These are phyloP conservation scores for Hypomesus transpacificus DNA, from an alignment of 2,113 vertebrate genomes.

Conservation along the genomic window DNA sequence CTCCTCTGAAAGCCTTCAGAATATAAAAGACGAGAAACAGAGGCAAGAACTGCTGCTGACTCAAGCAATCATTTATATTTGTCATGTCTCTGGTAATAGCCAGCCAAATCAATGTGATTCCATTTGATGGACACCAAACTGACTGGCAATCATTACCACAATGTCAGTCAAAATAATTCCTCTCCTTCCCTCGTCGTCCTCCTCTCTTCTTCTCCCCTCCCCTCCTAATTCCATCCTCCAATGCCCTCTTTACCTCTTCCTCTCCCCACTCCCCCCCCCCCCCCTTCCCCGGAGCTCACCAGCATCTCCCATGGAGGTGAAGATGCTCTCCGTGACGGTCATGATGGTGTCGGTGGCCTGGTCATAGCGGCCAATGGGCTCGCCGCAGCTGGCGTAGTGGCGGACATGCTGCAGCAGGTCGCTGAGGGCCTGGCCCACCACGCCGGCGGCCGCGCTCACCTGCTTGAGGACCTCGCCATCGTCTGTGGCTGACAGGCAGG, in stretches of 20 bases:
- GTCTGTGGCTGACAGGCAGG: constrained; percentile 87
- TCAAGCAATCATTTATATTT: neutral
- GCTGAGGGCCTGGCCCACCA: constrained; percentile 91
- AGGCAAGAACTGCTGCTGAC: neutral
- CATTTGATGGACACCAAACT: constrained; percentile 6
- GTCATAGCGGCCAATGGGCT: constrained; percentile 97
- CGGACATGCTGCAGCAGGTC: constrained; percentile 96
- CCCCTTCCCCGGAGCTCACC: constrained; percentile 75
- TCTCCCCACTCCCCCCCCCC: neutral
- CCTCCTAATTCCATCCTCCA: neutral
- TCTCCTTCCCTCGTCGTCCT: neutral
- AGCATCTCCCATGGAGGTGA: constrained; percentile 98
- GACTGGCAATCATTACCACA: neutral
- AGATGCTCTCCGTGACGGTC: constrained; percentile 98
- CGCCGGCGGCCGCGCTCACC: constrained; percentile 82
- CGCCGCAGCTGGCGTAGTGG: constrained; percentile 92
- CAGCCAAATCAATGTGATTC: neutral
- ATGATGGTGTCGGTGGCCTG: constrained; percentile 99
- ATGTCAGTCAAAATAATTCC: neutral
- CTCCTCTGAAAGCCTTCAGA: constrained; percentile 5
- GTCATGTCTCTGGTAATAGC: neutral
- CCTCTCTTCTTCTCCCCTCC: neutral
- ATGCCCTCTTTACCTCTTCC: neutral
- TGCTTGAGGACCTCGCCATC: constrained; percentile 90
- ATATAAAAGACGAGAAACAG: constrained; percentile 5